Conservation (phyloP, 2,797 vertebrate species). For the Chelon auratus region DNA sequence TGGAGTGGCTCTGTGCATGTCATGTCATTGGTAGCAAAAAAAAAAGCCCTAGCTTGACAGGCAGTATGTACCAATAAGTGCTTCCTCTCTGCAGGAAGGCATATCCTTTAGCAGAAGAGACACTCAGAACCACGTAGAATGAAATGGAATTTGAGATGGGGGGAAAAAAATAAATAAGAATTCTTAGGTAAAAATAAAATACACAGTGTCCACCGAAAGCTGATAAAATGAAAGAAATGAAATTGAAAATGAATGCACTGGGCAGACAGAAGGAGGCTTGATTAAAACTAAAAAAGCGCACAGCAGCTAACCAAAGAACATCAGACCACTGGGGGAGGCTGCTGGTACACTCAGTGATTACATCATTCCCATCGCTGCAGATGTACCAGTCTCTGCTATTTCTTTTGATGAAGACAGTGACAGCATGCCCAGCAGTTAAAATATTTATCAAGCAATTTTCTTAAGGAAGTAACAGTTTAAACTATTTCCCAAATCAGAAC, state of each 20-base stretch:
- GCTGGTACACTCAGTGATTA: slow-evolving; percentile 24
- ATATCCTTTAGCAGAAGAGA: not conserved
- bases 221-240: slow-evolving; percentile 13
- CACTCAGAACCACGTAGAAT: not conserved
- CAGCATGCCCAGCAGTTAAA: slow-evolving; percentile 16
- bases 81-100: slow-evolving; percentile 11
- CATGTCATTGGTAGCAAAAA: not conserved
- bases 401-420: slow-evolving; percentile 24
- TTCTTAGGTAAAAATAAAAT: slow-evolving; percentile 1
- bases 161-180: not conserved
- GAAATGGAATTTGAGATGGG: not conserved
- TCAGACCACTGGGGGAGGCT: slow-evolving; percentile 19
- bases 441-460: not conserved
- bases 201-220: not conserved
- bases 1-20: not conserved
- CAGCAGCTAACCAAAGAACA: slow-evolving; percentile 26
- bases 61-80: not conserved
- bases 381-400: slow-evolving; percentile 9
- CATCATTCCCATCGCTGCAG: slow-evolving; percentile 8
- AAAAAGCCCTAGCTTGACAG: not conserved
- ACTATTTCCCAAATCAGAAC: slow-evolving; percentile 5
- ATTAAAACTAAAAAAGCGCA: slow-evolving; percentile 33
- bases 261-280: slow-evolving; percentile 16
- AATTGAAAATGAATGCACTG: slow-evolving; percentile 4
- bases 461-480: not conserved